A percentile compares a stretch with the other conserved stretches of the same genome.
These are phyloP conservation scores for Chauna torquata DNA, from an alignment of 2,113 vertebrate genomes.

Conservation along the genomic window DNA sequence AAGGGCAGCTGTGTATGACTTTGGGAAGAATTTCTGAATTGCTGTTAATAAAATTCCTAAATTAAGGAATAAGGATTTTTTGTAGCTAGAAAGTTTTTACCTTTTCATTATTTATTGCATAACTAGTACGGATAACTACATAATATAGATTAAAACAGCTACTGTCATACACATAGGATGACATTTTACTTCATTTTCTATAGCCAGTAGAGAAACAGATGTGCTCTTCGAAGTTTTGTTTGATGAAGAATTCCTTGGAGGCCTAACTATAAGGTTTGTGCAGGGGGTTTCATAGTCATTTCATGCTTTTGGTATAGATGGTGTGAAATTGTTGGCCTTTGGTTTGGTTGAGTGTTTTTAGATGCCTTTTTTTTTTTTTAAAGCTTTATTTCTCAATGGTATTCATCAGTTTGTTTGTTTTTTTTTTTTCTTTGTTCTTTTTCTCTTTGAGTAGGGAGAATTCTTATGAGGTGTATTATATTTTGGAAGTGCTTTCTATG, in stretches of 20 bases:
- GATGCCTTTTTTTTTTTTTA: neutral
- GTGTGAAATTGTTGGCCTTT: neutral
- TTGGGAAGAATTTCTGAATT: neutral
- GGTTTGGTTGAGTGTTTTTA: neutral
- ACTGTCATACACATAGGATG: neutral
- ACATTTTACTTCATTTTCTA: conserved; percentile 27
- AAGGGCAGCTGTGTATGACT: neutral
- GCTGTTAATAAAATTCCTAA: neutral
- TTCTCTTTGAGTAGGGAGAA: neutral
- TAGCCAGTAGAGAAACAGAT: conserved; percentile 93
- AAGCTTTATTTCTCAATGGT: neutral
- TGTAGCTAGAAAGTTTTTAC: neutral
- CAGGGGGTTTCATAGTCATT: neutral
- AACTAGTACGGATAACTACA: neutral
- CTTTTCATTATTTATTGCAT: neutral
- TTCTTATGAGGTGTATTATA: neutral
- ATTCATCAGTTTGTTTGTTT: neutral
- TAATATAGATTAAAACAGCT: neutral
- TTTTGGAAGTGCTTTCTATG: neutral
- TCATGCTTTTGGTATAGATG: neutral
- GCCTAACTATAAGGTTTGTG: conserved; percentile 91
- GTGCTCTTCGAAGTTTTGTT: conserved; percentile 97
- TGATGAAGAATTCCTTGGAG: conserved; percentile 96
- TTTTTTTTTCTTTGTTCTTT: neutral
- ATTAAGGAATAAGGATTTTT: neutral